Evolutionary conservation across 1,140 invertebrate genomes (phyloP).

Genomic region (Telenomus remus): DNA sequence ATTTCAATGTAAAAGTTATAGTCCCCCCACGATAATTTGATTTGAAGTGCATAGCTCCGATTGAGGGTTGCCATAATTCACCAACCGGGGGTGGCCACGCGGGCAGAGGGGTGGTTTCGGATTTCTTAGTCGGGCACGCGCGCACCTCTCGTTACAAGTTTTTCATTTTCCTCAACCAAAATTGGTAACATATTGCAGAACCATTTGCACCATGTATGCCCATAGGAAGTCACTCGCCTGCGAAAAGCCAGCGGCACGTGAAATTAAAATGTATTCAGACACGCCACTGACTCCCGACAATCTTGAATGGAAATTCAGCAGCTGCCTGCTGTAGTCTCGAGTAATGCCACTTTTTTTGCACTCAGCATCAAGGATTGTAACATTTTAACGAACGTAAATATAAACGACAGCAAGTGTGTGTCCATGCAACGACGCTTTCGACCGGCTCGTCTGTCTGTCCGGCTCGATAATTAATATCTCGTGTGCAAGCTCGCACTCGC

Average conservation of each 20-base stretch:
- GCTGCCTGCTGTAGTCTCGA: slow-evolving; percentile 45
- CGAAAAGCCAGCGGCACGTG: slow-evolving; percentile 54
- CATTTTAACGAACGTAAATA: slow-evolving; percentile 46
- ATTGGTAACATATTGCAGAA: slow-evolving; percentile 57
- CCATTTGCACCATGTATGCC: slow-evolving; percentile 53
- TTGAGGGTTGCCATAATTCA: slow-evolving; percentile 22
- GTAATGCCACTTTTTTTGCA: slow-evolving; percentile 40
- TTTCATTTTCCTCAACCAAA: slow-evolving; percentile 51
- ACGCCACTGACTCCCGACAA: slow-evolving; percentile 52
- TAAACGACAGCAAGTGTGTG: slow-evolving; percentile 25
- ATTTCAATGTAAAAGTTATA: slow-evolving; percentile 52
- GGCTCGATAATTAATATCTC: slow-evolving; percentile 22
- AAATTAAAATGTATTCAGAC: slow-evolving; percentile 58
- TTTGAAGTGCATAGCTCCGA: slow-evolving; percentile 41
- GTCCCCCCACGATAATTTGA: slow-evolving; percentile 42
- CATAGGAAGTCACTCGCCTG: slow-evolving; percentile 52
- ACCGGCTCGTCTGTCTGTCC: slow-evolving; percentile 8
- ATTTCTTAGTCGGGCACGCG: slow-evolving; percentile 26
- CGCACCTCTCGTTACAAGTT: slow-evolving; percentile 35
- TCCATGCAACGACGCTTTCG: slow-evolving; percentile 18
- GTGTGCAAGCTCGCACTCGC: no score
- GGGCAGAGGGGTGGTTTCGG: slow-evolving; percentile 39
- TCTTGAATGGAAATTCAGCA: slow-evolving; percentile 48
- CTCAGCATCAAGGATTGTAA: slow-evolving; percentile 30
- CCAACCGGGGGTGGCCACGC: not conserved